Conservation (phyloP, 53 echinoderm and acorn worm genomes). For the Patiria pectinifera region DNA sequence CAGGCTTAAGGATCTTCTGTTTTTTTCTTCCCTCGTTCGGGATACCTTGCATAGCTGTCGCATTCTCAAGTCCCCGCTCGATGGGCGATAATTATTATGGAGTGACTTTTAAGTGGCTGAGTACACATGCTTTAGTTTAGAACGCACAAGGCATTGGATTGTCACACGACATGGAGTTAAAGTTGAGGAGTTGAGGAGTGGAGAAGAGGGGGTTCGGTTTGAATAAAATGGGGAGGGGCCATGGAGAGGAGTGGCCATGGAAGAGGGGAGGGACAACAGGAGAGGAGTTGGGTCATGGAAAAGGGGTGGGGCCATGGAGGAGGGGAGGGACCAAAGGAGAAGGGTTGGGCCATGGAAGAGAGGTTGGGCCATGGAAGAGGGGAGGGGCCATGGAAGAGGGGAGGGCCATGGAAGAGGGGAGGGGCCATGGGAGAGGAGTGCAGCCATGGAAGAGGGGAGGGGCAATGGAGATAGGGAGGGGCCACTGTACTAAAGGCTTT, state of each 20-base stretch:
- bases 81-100: slow-evolving; percentile 22
- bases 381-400: neutral
- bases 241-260: neutral
- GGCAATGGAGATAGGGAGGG: no score
- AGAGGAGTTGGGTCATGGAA: no score
- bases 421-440: no score
- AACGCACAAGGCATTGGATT: neutral
- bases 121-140: neutral
- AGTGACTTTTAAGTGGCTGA: slow-evolving; percentile 32
- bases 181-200: neutral
- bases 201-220: neutral
- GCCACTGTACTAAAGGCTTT: no score
- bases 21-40: neutral
- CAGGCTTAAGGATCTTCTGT: no score
- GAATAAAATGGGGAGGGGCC: no score
- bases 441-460: no score
- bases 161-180: neutral
- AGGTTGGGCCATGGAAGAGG: no score
- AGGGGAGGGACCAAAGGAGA: neutral
- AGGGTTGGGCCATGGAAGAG: no score
- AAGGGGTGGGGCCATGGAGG: neutral
- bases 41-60: slow-evolving; percentile 39
- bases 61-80: slow-evolving; percentile 28
- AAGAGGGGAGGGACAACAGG: neutral
- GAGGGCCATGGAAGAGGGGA: neutral